phyloP scores from a whole-genome alignment of 1,140 invertebrate species.

The Apis dorsata region DNA sequence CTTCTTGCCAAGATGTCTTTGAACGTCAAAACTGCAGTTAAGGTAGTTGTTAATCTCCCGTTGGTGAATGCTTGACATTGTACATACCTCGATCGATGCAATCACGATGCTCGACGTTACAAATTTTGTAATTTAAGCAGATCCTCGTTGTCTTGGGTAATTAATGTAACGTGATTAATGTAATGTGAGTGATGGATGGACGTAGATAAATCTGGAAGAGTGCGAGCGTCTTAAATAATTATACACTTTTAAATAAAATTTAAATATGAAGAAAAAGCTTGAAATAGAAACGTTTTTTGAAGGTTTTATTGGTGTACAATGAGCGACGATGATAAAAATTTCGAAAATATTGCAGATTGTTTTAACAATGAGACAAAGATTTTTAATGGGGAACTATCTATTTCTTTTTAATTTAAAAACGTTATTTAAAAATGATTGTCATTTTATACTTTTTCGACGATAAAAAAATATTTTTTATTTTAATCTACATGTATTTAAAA shows the following conservation, averaged over 20 bases:
- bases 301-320: too few species aligned
- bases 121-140: slow-evolving; percentile 3
- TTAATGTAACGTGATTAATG: slow-evolving; percentile 7
- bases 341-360: too few species aligned
- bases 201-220: background rate
- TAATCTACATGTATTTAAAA: too few species aligned
- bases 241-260: background rate
- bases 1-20: background rate
- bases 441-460: too few species aligned
- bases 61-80: background rate
- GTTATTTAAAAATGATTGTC: too few species aligned
- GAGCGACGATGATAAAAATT: too few species aligned
- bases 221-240: background rate
- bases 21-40: slow-evolving; percentile 4
- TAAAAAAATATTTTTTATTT: too few species aligned
- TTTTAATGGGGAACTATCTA: too few species aligned
- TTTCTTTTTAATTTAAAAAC: too few species aligned
- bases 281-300: too few species aligned
- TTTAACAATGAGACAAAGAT: too few species aligned
- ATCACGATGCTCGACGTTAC: slow-evolving; percentile 14
- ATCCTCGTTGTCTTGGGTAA: slow-evolving; percentile 9
- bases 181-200: background rate
- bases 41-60: slow-evolving; percentile 26
- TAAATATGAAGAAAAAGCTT: too few species aligned
- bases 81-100: slow-evolving; percentile 16